Evolutionary conservation across 2,797 vertebrate genomes (phyloP).

Genomic region (Cynopterus sphinx): DNA sequence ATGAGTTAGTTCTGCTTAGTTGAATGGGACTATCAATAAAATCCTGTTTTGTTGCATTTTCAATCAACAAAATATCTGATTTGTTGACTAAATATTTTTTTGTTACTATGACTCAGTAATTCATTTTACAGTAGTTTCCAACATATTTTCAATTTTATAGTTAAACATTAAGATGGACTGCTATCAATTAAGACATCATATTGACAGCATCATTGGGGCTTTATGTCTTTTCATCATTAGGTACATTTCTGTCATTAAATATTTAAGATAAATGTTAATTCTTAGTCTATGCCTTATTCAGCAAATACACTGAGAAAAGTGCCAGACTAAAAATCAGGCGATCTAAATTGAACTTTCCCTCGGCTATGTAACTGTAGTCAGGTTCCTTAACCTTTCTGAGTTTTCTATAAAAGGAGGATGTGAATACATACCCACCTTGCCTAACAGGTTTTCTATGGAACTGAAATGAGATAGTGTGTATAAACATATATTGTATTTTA

Average conservation of each 20-base stretch:
- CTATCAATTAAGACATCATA: neutral
- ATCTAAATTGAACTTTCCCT: neutral
- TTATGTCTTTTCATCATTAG: neutral
- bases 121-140: neutral
- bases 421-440: neutral
- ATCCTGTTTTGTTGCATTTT: slow-evolving; percentile 19
- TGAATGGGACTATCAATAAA: slow-evolving; percentile 14
- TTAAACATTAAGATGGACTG: neutral
- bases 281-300: neutral
- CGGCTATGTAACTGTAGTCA: neutral
- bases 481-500: neutral
- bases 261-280: neutral
- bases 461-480: neutral
- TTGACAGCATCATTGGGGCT: neutral
- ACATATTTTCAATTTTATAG: neutral
- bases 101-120: neutral
- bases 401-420: neutral
- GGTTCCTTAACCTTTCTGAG: neutral
- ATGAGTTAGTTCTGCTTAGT: neutral
- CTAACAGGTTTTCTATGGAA: neutral
- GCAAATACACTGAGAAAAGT: neutral
- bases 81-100: neutral
- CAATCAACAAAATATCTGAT: neutral
- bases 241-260: neutral
- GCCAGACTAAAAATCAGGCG: neutral